Evolutionary conservation across 2,888 invertebrate genomes (phyloP).

Genomic region (Drosophila pseudotalamancana): DNA sequence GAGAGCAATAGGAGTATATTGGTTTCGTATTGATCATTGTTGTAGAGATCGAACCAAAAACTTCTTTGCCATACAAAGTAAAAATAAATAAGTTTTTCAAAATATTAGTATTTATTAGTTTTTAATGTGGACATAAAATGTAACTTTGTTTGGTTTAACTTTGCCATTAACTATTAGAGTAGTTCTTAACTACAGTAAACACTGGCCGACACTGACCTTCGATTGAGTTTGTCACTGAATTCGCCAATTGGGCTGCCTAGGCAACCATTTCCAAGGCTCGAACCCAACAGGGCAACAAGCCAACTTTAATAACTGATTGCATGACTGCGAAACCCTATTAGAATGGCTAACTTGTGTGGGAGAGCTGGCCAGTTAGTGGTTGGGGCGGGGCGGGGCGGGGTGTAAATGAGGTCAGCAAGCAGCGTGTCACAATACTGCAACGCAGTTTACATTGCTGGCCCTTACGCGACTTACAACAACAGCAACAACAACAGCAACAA

Average conservation of each 20-base stretch:
- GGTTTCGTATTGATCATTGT: too few relatives aligned
- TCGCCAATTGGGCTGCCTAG: slow-evolving; percentile 37
- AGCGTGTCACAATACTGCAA: slow-evolving; percentile 44
- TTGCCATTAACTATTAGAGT: background rate
- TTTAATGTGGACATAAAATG: too few relatives aligned
- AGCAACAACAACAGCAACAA: slow-evolving; percentile 1
- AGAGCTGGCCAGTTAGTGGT: background rate
- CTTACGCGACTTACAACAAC: slow-evolving; percentile 16
- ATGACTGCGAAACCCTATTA: slow-evolving; percentile 26
- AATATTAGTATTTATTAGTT: too few relatives aligned
- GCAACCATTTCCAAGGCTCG: slow-evolving; percentile 43
- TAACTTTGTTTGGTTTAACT: too few relatives aligned
- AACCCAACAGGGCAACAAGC: slow-evolving; percentile 3
- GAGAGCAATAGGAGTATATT: too few relatives aligned
- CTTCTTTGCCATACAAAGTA: too few relatives aligned
- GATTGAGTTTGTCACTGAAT: slow-evolving; percentile 55
- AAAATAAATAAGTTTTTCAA: too few relatives aligned
- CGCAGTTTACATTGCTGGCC: slow-evolving; percentile 21
- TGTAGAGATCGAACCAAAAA: too few relatives aligned
- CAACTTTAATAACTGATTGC: slow-evolving; percentile 19
- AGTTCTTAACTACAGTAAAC: background rate
- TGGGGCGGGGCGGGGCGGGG: slow-evolving; percentile 14
- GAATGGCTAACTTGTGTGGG: background rate
- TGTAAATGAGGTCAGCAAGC: slow-evolving; percentile 63
- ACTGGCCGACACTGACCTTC: slow-evolving; percentile 44